Evolutionary conservation across 2,113 vertebrate species (phyloP).

Genomic region (Cygnus buccinator): DNA sequence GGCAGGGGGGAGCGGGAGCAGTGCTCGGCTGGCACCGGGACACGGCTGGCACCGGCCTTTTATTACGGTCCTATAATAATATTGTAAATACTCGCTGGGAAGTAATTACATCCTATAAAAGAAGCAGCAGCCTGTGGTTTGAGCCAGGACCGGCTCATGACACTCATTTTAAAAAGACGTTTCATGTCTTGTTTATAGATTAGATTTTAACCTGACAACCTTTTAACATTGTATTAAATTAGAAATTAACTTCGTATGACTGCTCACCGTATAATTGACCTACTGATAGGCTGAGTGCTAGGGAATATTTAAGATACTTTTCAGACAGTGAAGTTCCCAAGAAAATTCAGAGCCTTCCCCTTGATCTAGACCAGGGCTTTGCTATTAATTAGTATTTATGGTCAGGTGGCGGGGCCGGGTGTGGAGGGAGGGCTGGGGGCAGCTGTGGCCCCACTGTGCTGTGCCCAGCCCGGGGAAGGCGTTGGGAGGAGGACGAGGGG

Average conservation of each 20-base stretch:
- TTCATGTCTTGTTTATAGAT: slow-evolving; percentile 51
- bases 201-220: slow-evolving; percentile 65
- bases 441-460: not conserved
- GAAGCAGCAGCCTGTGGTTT: slow-evolving; percentile 10
- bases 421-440: not conserved
- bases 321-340: not conserved
- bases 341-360: slow-evolving; percentile 41
- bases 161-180: slow-evolving; percentile 2
- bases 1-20: not conserved
- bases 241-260: slow-evolving; percentile 57
- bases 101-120: slow-evolving; percentile 23
- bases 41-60: not conserved
- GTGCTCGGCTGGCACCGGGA: not conserved
- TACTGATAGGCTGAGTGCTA: not conserved
- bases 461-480: not conserved
- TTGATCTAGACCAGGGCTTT: slow-evolving; percentile 40
- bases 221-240: slow-evolving; percentile 65
- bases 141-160: not conserved
- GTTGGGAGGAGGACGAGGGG: not conserved
- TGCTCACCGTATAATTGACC: slow-evolving; percentile 17
- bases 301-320: slow-evolving; percentile 43
- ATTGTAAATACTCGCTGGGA: slow-evolving; percentile 24
- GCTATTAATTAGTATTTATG: slow-evolving; percentile 33
- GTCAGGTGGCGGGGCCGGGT: not conserved
- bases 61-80: not conserved